A percentile compares a stretch with the other conserved stretches of the same genome.
Evolutionary conservation across 2,888 invertebrate species (phyloP).

Genomic region (Drosophila suboccidentalis): DNA sequence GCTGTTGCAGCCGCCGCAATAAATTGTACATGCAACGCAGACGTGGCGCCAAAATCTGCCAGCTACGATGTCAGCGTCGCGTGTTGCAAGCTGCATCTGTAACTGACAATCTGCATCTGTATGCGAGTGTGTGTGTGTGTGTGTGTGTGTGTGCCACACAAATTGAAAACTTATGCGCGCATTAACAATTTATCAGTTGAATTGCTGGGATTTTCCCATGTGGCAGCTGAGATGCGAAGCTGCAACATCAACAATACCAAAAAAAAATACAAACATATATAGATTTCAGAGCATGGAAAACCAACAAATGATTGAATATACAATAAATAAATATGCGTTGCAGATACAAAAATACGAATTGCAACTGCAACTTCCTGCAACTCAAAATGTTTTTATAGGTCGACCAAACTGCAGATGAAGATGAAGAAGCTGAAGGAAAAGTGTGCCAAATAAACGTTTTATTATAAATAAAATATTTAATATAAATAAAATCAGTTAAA

Average conservation of each 20-base stretch:
- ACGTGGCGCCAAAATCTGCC: constrained; percentile 76
- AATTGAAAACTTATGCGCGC: constrained; percentile 80
- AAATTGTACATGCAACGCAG: constrained; percentile 73
- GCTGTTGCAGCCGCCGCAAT: constrained; percentile 66
- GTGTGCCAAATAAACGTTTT: neutral
- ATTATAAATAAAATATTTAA: neutral
- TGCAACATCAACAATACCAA: constrained; percentile 14
- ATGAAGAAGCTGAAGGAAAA: neutral
- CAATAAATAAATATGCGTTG: constrained; percentile 43
- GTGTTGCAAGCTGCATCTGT: constrained; percentile 58
- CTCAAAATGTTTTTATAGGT: neutral
- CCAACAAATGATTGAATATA: constrained; percentile 62
- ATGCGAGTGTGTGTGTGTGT: constrained; percentile 20
- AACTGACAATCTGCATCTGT: constrained; percentile 31
- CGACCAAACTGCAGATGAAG: neutral
- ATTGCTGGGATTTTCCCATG: constrained; percentile 65
- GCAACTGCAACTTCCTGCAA: constrained; percentile 12
- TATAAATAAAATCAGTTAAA: neutral
- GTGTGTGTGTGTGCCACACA: constrained; percentile 64
- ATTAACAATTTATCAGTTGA: constrained; percentile 78
- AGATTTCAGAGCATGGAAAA: constrained; percentile 35
- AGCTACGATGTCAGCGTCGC: constrained; percentile 68
- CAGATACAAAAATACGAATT: constrained; percentile 17
- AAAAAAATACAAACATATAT: constrained; percentile 17
- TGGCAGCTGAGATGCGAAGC: constrained; percentile 58